Percentiles rank a stretch among this genome's conserved stretches.
Evolutionary conservation across 2,888 invertebrate species (phyloP).

Genomic region (Gari tellinella): DNA sequence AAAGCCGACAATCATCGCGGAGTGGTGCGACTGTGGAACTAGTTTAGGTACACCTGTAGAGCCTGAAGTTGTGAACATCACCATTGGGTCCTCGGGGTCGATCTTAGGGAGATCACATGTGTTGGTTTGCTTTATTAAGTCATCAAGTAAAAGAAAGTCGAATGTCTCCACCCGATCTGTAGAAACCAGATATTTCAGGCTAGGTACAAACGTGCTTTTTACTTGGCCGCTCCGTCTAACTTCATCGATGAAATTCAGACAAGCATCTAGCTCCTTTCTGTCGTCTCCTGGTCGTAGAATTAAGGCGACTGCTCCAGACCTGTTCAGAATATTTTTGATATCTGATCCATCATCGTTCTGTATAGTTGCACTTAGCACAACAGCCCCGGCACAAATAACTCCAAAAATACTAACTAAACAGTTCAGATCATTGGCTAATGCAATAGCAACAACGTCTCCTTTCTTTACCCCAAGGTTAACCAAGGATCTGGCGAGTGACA

Average conservation of each 20-base stretch:
- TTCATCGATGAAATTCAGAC: conserved; percentile 26
- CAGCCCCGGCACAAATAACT: conserved; percentile 27
- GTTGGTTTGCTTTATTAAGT: not conserved
- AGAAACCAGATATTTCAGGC: conserved; percentile 12
- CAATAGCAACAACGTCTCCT: conserved; percentile 44
- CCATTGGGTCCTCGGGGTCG: conserved; percentile 22
- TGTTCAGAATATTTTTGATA: conserved; percentile 2
- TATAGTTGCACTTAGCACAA: conserved; percentile 16
- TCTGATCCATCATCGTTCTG: conserved; percentile 16
- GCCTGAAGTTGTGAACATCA: conserved; percentile 30
- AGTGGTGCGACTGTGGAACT: conserved; percentile 30
- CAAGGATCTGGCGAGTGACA: conserved; percentile 8
- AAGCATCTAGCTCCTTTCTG: conserved; percentile 6
- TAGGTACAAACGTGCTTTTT: conserved; percentile 6
- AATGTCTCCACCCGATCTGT: not conserved
- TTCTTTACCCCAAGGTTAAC: conserved; percentile 28
- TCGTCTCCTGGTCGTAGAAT: conserved; percentile 23
- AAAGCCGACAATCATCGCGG: conserved; percentile 10
- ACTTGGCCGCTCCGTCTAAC: conserved; percentile 13
- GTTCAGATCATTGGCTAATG: conserved; percentile 29
- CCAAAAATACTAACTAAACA: conserved; percentile 30
- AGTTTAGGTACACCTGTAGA: conserved; percentile 33
- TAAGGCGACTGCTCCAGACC: conserved; percentile 12
- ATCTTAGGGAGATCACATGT: conserved; percentile 4
- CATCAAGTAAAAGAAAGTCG: not conserved